phyloP scores from a whole-genome alignment of 2,888 invertebrate genomes.

The Spodoptera picta region DNA sequence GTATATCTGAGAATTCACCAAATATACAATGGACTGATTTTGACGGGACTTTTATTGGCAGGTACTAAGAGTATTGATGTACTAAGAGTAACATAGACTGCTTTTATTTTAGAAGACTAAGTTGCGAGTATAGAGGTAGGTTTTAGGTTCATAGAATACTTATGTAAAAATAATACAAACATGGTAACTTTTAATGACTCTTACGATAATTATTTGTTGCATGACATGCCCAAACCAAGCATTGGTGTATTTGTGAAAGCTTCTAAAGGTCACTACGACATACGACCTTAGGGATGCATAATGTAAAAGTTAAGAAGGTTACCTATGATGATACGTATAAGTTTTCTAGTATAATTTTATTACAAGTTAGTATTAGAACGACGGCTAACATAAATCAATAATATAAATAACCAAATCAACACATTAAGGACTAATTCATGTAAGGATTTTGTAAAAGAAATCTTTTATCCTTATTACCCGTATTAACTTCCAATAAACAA shows the following conservation, averaged over 20 bases:
- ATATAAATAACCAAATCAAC: constrained; percentile 33
- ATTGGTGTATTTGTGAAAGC: constrained; percentile 35
- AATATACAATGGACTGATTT: no score
- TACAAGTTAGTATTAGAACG: no score
- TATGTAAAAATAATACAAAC: background rate
- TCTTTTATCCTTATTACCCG: constrained; percentile 23
- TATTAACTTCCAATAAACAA: constrained; percentile 52
- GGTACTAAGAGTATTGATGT: no score
- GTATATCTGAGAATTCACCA: no score
- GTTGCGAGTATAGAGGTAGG: no score
- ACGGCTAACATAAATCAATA: constrained; percentile 8
- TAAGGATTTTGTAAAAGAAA: constrained; percentile 23
- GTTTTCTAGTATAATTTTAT: background rate
- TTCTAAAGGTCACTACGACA: constrained; percentile 19
- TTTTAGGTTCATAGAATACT: no score
- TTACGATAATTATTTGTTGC: constrained; percentile 3
- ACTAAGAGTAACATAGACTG: no score
- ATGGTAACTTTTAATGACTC: constrained; percentile 5
- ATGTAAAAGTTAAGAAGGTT: constrained; percentile 20
- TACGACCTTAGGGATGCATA: constrained; percentile 21
- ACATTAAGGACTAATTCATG: constrained; percentile 31
- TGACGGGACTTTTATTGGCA: no score
- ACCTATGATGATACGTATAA: background rate
- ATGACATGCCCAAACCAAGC: constrained; percentile 33
- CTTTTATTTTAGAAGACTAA: no score